Conservation (phyloP, 2,888 invertebrate species). For the Coenonympha glycerion region DNA sequence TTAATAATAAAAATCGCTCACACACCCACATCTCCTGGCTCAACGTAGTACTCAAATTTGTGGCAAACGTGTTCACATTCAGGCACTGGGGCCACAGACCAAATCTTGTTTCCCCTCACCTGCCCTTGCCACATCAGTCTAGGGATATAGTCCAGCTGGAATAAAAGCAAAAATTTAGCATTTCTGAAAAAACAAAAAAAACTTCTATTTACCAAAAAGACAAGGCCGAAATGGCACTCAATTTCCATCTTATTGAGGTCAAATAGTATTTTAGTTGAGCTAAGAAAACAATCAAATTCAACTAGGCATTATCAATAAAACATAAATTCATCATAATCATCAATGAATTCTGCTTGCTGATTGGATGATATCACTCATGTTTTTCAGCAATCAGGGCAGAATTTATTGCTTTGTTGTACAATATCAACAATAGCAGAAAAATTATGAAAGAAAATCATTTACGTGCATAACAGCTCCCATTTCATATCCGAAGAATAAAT, state of each 20-base stretch:
- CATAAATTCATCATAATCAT: too few relatives aligned
- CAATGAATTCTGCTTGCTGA: too few relatives aligned
- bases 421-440: too few relatives aligned
- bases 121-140: conserved; percentile 97
- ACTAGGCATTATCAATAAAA: too few relatives aligned
- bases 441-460: conserved; percentile 43
- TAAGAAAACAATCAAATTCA: too few relatives aligned
- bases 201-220: too few relatives aligned
- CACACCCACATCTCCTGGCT: conserved; percentile 90
- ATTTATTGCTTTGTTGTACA: too few relatives aligned
- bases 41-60: conserved; percentile 84
- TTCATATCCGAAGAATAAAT: conserved; percentile 93
- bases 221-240: too few relatives aligned
- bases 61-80: conserved; percentile 88
- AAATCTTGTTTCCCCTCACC: conserved; percentile 88
- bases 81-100: conserved; percentile 89
- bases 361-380: too few relatives aligned
- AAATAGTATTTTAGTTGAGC: neutral
- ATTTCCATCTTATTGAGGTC: too few relatives aligned
- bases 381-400: too few relatives aligned
- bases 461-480: conserved; percentile 94
- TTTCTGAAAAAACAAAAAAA: too few relatives aligned
- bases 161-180: conserved; percentile 22
- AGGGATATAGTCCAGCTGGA: conserved; percentile 91
- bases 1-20: neutral